Conservation (phyloP, 2,797 vertebrate genomes). For the Diglossa cyanea region DNA sequence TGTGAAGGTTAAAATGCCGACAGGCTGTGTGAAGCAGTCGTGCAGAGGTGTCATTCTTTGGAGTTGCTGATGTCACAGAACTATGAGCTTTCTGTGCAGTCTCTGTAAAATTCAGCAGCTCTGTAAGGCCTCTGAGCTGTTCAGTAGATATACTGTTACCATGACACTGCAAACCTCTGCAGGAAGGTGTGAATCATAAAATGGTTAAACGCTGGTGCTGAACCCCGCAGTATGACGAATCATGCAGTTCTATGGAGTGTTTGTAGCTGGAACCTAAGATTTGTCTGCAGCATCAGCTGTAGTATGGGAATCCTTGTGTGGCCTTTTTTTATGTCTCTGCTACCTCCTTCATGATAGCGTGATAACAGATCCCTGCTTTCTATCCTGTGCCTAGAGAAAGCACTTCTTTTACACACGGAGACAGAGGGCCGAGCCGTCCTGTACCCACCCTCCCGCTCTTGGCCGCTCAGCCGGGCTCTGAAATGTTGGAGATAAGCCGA, state of each 20-base stretch:
- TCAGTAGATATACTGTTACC: not conserved
- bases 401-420: fast-evolving
- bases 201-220: not conserved
- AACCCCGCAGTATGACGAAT: conserved; percentile 9
- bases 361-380: not conserved
- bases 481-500: not conserved
- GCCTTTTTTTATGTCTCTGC: not conserved
- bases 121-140: not conserved
- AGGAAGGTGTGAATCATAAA: conserved; percentile 4
- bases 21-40: not conserved
- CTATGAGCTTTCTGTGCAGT: not conserved
- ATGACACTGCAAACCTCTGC: conserved; percentile 12
- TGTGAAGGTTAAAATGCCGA: not conserved
- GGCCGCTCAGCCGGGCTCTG: fast-evolving
- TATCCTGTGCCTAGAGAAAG: not conserved
- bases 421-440: fast-evolving
- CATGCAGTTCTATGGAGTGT: not conserved
- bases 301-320: not conserved
- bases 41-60: not conserved
- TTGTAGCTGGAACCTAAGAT: not conserved
- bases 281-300: not conserved
- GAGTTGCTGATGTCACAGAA: not conserved
- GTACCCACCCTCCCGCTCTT: not conserved
- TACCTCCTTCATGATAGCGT: not conserved
- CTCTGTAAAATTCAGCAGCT: not conserved